Conservation (phyloP, 2,888 invertebrate genomes). For the Tubulanus polymorphus region DNA sequence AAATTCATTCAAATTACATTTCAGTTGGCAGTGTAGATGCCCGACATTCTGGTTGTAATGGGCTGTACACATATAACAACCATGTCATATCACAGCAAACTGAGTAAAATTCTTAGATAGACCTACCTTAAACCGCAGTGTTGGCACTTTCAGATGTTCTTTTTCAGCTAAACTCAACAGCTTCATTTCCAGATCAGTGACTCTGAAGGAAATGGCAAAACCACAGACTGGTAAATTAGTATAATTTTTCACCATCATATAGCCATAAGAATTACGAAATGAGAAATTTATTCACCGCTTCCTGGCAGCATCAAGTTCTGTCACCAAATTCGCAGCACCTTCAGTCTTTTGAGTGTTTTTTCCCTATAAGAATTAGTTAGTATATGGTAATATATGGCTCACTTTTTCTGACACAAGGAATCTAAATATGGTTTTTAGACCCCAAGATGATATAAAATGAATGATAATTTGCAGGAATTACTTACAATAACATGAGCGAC, state of each 20-base stretch:
- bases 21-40: no score
- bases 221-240: neutral
- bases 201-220: slow-evolving; percentile 27
- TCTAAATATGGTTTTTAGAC: no score
- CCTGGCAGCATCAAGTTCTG: slow-evolving; percentile 37
- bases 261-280: no score
- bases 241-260: no score
- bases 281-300: slow-evolving; percentile 32
- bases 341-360: no score
- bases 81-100: neutral
- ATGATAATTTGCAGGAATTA: slow-evolving; percentile 12
- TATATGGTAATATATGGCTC: no score
- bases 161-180: slow-evolving; percentile 33
- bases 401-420: neutral
- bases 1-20: no score
- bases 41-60: no score
- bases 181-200: slow-evolving; percentile 37
- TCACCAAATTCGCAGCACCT: slow-evolving; percentile 27
- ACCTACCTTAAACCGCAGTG: slow-evolving; percentile 37
- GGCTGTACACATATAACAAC: no score
- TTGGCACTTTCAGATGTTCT: slow-evolving; percentile 26
- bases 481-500: slow-evolving; percentile 48
- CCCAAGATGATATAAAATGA: neutral
- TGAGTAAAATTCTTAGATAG: neutral
- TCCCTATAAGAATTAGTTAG: no score